Percentiles rank a stretch among this genome's conserved stretches.
phyloP scores from a whole-genome alignment of 1,140 invertebrate genomes.

The Mya arenaria region DNA sequence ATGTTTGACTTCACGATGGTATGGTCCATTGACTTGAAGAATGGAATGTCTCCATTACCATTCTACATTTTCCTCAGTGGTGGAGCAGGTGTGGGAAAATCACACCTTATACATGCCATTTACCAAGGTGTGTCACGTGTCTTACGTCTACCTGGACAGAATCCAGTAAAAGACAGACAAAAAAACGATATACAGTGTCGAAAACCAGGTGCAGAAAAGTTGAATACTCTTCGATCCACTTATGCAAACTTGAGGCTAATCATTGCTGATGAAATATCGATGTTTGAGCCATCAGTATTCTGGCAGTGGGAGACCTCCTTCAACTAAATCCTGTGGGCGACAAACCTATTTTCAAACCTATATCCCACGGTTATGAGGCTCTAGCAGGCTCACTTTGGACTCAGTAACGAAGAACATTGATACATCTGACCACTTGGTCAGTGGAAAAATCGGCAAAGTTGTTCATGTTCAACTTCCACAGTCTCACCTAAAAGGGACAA shows the following conservation, averaged over 20 bases:
- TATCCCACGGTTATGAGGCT: not conserved
- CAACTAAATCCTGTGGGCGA: conserved; percentile 54
- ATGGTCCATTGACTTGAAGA: not conserved
- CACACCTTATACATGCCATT: conserved; percentile 31
- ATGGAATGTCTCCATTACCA: conserved; percentile 12
- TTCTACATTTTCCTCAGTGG: conserved; percentile 60
- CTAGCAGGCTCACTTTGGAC: conserved; percentile 42
- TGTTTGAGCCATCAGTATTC: conserved; percentile 41
- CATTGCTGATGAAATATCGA: conserved; percentile 31
- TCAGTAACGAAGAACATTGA: too few relatives aligned
- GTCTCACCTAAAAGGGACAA: too few relatives aligned
- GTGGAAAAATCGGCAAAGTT: too few relatives aligned
- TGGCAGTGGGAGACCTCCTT: conserved; percentile 48
- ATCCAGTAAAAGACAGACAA: conserved; percentile 28
- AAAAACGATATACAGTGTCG: not conserved
- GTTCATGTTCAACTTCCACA: too few relatives aligned
- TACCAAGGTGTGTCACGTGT: conserved; percentile 12
- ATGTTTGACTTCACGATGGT: not conserved
- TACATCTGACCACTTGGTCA: too few relatives aligned
- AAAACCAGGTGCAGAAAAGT: conserved; percentile 24
- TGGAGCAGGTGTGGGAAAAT: conserved; percentile 53
- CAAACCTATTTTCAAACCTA: conserved; percentile 31
- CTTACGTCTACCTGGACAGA: conserved; percentile 21
- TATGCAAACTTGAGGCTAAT: conserved; percentile 36
- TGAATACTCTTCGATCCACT: conserved; percentile 24